phyloP scores from a whole-genome alignment of 2,113 vertebrate species.

The Neodon shergylaensis region DNA sequence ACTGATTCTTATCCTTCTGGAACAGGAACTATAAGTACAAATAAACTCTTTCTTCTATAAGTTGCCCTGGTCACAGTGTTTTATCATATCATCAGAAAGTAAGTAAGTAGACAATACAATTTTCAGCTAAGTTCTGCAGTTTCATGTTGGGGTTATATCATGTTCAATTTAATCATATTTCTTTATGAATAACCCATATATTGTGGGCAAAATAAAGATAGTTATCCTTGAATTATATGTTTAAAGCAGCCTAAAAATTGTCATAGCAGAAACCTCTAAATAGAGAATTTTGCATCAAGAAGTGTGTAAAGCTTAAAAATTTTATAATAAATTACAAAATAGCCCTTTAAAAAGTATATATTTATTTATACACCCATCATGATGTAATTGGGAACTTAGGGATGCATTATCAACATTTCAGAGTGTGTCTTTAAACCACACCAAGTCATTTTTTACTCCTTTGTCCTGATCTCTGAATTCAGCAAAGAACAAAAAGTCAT shows the following conservation, averaged over 20 bases:
- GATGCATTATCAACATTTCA: not conserved
- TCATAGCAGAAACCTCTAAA: not conserved
- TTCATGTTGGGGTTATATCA: not conserved
- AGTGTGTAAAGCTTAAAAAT: not conserved
- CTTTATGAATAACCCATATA: not conserved
- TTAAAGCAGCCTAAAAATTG: not conserved
- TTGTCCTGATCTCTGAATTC: not conserved
- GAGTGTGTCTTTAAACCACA: not conserved
- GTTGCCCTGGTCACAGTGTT: not conserved
- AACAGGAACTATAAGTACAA: not conserved
- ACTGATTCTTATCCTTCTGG: not conserved
- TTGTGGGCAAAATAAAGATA: not conserved
- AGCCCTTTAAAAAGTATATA: not conserved
- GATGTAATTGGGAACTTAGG: not conserved
- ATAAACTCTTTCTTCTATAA: not conserved
- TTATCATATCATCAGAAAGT: not conserved
- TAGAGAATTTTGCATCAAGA: conserved; percentile 21
- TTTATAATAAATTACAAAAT: not conserved
- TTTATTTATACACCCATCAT: not conserved
- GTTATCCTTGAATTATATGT: not conserved
- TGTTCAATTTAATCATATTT: not conserved
- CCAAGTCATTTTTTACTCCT: not conserved
- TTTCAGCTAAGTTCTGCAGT: not conserved
- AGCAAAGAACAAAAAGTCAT: not conserved
- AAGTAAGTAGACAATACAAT: not conserved